Conservation (phyloP, 2,113 vertebrate species). For the Callochromis pleurospilus region DNA sequence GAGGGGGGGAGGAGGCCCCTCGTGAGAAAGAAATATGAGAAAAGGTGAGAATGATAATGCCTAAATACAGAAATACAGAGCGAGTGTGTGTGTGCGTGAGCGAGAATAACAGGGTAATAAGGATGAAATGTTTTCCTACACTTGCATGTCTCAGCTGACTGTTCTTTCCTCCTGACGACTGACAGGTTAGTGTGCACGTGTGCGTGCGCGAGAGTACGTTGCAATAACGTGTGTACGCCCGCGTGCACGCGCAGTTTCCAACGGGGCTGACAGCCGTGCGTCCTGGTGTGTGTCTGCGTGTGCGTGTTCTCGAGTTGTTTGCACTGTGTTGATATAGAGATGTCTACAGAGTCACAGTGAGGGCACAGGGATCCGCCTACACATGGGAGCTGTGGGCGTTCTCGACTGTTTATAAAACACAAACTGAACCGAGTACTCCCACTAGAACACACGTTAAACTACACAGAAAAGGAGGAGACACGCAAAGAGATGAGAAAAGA, state of each 20-base stretch:
- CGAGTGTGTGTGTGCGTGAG: neutral
- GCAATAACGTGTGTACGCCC: neutral
- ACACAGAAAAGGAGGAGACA: neutral
- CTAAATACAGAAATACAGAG: conserved; percentile 33
- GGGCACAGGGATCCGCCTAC: conserved; percentile 33
- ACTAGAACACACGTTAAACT: neutral
- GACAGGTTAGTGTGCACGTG: conserved; percentile 19
- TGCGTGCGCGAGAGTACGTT: neutral
- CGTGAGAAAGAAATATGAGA: conserved; percentile 48
- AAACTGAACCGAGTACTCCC: conserved; percentile 42
- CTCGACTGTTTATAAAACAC: conserved; percentile 54
- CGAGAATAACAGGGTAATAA: conserved; percentile 53
- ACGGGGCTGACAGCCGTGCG: neutral
- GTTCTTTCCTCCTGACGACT: conserved; percentile 41
- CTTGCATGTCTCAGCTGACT: conserved; percentile 49
- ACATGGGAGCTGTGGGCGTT: conserved; percentile 37
- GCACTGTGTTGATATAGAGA: conserved; percentile 42
- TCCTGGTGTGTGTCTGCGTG: neutral
- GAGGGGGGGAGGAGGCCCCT: neutral
- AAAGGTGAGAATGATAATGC: conserved; percentile 48
- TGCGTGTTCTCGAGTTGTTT: conserved; percentile 20
- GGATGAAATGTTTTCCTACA: conserved; percentile 61
- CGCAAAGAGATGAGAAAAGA: neutral
- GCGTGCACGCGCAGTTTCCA: neutral
- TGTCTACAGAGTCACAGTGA: conserved; percentile 41